Evolutionary conservation across 2,888 invertebrate species (phyloP).

Genomic region (Helicoverpa assulta): DNA sequence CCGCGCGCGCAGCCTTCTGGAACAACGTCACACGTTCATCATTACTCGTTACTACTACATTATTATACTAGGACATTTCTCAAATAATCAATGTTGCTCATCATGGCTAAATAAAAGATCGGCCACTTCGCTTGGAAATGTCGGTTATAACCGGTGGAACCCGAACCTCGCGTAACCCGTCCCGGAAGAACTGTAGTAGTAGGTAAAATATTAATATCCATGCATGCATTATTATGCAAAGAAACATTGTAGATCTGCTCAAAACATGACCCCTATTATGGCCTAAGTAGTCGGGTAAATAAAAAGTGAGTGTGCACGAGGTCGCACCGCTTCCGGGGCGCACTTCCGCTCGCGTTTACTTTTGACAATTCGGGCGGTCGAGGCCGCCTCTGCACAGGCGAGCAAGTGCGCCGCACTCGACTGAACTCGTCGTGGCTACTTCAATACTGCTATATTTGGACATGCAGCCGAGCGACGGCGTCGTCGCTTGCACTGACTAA

Average conservation of each 20-base stretch:
- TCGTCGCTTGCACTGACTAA: conserved; percentile 30
- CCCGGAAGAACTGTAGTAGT: too few species aligned
- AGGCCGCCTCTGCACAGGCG: not conserved
- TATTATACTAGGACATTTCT: too few species aligned
- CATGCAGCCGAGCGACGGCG: conserved; percentile 10
- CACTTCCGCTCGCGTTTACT: not conserved
- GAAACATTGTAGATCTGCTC: too few species aligned
- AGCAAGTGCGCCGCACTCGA: not conserved
- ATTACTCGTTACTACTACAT: too few species aligned
- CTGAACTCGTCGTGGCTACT: not conserved
- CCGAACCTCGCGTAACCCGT: too few species aligned
- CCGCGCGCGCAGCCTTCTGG: conserved; percentile 60
- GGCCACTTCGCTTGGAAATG: too few species aligned
- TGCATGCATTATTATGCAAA: too few species aligned
- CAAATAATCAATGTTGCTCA: too few species aligned
- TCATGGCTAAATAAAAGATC: too few species aligned
- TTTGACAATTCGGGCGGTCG: not conserved
- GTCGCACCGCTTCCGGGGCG: not conserved
- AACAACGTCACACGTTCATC: conserved; percentile 18
- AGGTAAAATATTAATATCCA: too few species aligned
- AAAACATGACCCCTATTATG: too few species aligned
- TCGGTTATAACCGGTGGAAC: too few species aligned
- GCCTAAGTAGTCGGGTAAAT: not conserved
- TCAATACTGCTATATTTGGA: not conserved
- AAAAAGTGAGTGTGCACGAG: not conserved